Evolutionary conservation across 2,113 vertebrate species (phyloP).

Genomic region (Notechis scutatus): DNA sequence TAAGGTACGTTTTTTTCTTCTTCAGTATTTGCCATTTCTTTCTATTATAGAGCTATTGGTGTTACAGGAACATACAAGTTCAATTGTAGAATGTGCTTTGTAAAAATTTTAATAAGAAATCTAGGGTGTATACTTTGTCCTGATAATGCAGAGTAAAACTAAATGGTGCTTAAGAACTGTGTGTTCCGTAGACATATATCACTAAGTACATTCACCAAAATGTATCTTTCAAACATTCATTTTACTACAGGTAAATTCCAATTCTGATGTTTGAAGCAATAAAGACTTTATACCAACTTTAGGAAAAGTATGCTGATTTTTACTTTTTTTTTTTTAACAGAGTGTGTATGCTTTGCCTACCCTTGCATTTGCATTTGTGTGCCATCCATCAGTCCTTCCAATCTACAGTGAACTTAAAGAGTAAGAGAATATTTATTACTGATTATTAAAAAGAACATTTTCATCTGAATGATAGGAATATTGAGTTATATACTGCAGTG

Average conservation of each 20-base stretch:
- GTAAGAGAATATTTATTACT: slow-evolving; percentile 65
- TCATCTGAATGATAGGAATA: slow-evolving; percentile 31
- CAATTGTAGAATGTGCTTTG: background rate
- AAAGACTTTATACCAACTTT: background rate
- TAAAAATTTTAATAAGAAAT: background rate
- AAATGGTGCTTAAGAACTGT: background rate
- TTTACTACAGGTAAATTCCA: slow-evolving; percentile 20
- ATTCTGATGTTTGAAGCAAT: background rate
- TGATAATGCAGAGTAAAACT: background rate
- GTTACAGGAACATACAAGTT: background rate
- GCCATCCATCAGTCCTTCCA: slow-evolving; percentile 77
- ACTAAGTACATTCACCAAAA: background rate
- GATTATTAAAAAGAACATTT: background rate
- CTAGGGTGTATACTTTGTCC: background rate
- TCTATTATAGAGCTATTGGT: background rate
- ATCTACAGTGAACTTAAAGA: slow-evolving; percentile 82
- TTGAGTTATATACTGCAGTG: slow-evolving; percentile 44
- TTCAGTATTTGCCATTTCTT: slow-evolving; percentile 53
- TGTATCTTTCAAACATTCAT: background rate
- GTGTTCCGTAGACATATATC: background rate
- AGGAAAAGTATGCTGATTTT: slow-evolving; percentile 29
- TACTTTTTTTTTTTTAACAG: slow-evolving; percentile 65
- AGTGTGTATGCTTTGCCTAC: slow-evolving; percentile 78
- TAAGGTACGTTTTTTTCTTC: slow-evolving; percentile 69
- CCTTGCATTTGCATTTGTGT: slow-evolving; percentile 78